Evolutionary conservation across 64 coral and sea anemone genomes (phyloP), one percentile per base, ranked within the genome.

Genomic region (Orbicella faveolata): DNA sequence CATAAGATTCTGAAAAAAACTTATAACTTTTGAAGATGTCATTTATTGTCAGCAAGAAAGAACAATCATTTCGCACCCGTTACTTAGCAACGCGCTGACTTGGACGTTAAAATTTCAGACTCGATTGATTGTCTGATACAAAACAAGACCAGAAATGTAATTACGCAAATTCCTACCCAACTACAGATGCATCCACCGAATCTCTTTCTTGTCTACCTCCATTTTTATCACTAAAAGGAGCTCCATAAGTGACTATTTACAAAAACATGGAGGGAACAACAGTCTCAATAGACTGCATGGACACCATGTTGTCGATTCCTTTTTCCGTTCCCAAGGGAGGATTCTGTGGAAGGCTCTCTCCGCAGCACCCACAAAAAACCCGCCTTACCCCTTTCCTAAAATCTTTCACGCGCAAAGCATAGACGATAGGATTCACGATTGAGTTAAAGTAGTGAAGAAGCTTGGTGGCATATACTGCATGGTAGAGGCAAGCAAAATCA

Each of bases 391-490:
- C 82, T 13, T 34, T 48, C 39, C 82, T 85, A 21, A 85, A 85
- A 72, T 85, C 82, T n/a, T 85, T 85, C 20, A 85, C 82, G 21
- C 64, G 67, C 64, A 85, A 19, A n/a, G 82, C 82, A 30, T 85
- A 85, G 20, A 85, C 41, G 13, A 85, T 53, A 36, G 82, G 82
- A 35, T 85, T 85, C 44, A 85, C 82, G 12, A 85, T 36, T 52
- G 82, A 85, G 82, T 85, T 85, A 6, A 85, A 73, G 41, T 72
- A 85, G 52, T 85, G 82, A 21, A 85, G 82, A 23, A 85, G 72
- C 63, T 85, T 85, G 6, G 82, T 85, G 36, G 65, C 21, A 39
- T 53, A 85, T 19, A 85, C 20, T 72, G 65, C 41, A 23, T 85
- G 82, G n/a, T 85, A 85, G 37, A 85, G 10, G 41, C 82, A 85